Conservation (phyloP, 2,113 vertebrate genomes). For the Hystrix brachyura region DNA sequence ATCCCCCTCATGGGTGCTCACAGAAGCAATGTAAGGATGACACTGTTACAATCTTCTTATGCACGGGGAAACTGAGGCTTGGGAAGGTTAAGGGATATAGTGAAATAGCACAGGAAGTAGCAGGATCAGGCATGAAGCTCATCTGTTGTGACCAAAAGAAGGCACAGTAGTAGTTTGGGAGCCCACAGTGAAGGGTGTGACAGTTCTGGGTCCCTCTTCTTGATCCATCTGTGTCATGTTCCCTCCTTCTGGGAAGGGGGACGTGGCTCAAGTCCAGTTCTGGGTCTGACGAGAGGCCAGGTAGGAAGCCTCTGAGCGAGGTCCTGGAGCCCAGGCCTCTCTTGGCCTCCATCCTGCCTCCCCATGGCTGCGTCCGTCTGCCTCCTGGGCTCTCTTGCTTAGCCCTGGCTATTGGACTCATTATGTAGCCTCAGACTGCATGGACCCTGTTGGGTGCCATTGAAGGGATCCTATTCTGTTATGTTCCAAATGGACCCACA, state of each 20-base stretch:
- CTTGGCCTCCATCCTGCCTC: not conserved
- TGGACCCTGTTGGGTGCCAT: not conserved
- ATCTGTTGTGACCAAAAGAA: not conserved
- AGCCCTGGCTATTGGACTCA: not conserved
- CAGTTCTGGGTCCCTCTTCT: not conserved
- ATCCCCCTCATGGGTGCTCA: not conserved
- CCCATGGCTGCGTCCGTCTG: not conserved
- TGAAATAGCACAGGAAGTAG: too few species aligned
- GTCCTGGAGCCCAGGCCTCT: not conserved
- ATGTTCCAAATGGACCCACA: not conserved
- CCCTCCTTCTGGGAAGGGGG: not conserved
- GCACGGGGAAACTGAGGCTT: not conserved
- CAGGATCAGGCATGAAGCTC: not conserved
- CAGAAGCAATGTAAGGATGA: not conserved
- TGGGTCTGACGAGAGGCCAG: not conserved
- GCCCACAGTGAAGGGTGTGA: not conserved
- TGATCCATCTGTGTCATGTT: accelerated
- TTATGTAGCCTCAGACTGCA: not conserved
- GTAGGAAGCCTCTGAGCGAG: not conserved
- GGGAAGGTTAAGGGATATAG: not conserved
- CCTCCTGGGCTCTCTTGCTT: not conserved
- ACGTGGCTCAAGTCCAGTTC: not conserved
- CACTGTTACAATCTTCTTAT: not conserved
- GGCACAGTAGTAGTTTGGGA: not conserved
- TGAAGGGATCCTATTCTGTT: not conserved